phyloP scores from a whole-genome alignment of 2,888 invertebrate genomes.

The Creontiades dilutus region DNA sequence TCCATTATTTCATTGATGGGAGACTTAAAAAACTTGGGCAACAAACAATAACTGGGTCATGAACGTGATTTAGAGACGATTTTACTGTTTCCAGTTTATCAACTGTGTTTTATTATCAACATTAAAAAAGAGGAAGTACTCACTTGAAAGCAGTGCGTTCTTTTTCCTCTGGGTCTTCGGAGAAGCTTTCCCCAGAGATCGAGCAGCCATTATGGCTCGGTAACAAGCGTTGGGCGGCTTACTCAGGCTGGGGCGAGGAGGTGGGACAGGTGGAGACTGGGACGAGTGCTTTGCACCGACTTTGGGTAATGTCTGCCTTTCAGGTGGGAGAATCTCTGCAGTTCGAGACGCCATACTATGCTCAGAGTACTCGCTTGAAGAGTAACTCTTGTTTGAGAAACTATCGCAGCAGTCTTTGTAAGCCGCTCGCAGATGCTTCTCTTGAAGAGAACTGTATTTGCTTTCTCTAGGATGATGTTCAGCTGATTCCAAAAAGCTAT shows the following conservation, averaged over 20 bases:
- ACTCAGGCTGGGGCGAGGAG: slow-evolving; percentile 77
- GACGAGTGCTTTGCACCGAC: slow-evolving; percentile 47
- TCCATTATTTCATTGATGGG: too few relatives aligned
- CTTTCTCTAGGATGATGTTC: slow-evolving; percentile 58
- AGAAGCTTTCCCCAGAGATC: slow-evolving; percentile 78
- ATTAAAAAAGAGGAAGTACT: slow-evolving; percentile 78
- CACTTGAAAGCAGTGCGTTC: slow-evolving; percentile 86
- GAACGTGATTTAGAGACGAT: too few relatives aligned
- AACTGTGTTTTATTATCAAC: too few relatives aligned
- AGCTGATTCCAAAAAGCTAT: slow-evolving; percentile 58
- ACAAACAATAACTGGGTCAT: too few relatives aligned
- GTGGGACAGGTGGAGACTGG: slow-evolving; percentile 77
- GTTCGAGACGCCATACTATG: slow-evolving; percentile 44
- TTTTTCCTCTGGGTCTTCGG: slow-evolving; percentile 82
- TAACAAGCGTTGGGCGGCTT: slow-evolving; percentile 77
- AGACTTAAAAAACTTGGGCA: too few relatives aligned
- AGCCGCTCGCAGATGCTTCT: slow-evolving; percentile 68
- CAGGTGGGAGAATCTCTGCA: not conserved
- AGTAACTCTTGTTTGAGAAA: slow-evolving; percentile 67
- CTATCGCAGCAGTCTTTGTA: slow-evolving; percentile 66
- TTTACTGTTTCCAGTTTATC: too few relatives aligned
- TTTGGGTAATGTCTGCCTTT: slow-evolving; percentile 71
- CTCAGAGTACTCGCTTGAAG: slow-evolving; percentile 70
- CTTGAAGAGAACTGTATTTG: slow-evolving; percentile 72
- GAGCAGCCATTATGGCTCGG: slow-evolving; percentile 79